Evolutionary conservation across 2,888 invertebrate species (phyloP), one percentile per base, ranked within the genome.

Genomic region (Pediacus dermestoides): DNA sequence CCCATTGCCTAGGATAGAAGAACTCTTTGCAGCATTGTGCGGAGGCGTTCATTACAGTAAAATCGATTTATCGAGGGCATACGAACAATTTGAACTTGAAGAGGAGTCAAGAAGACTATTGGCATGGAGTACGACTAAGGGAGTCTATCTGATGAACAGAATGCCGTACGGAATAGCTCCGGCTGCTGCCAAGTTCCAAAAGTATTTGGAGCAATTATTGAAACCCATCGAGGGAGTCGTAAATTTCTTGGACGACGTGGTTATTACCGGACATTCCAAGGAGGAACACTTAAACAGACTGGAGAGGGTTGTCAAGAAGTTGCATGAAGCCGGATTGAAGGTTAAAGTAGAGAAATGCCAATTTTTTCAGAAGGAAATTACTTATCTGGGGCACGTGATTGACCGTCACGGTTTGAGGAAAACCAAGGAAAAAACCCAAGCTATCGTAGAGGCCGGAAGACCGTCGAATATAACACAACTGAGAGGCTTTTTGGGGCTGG

Each of bases 121-220:
- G 4, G 55, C 61, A 1, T 47, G 59, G 18, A 50, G 48, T 11
- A 65, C 63, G 1, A 61, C 59, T 16, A 51, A 54, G 16, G 63
- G 66, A 0, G 25, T 66, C 2, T 65, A 50, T 37, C 37, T 45
- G 10, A 58, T 56, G 28, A 58, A 60, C 27, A 51, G 63, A 11
- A 38, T 64, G 9, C 55, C 59, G 2, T 63, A 52, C 46, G 66
- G 65, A 6, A 55, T 64, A 7, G 53, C 58, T 7, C 50, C 55
- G 9, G 62, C 63, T 13, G 57, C 61, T 3, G 57, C 57, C 3
- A 59, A 60, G 26, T 62, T 64, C 37, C 63, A 64, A 34, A 34
- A 46, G 13, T 44, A 50, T 9, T 46, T 64, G 30, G 65, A 66
- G 39, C 38, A 49, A 21, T 37, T 63, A 16, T 37, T 67, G 8